phyloP scores from a whole-genome alignment of 2,888 invertebrate species.

The Colletes collaris region DNA sequence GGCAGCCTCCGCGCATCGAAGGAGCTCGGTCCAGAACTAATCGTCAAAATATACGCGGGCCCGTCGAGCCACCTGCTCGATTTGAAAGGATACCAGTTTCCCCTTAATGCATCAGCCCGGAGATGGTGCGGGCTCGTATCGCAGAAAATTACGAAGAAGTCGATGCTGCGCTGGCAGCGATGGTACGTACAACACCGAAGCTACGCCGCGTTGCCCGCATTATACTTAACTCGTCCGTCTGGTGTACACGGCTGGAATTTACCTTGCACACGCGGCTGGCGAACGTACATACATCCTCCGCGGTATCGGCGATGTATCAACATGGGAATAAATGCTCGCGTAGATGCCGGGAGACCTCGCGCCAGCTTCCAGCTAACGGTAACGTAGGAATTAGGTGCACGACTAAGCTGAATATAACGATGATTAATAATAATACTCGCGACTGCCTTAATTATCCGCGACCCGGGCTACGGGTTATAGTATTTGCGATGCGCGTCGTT shows the following conservation, averaged over 20 bases:
- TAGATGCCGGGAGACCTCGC: neutral
- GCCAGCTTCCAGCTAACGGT: constrained; percentile 48
- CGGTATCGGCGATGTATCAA: constrained; percentile 45
- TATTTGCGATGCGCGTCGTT: neutral
- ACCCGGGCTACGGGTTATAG: neutral
- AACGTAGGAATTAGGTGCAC: constrained; percentile 32
- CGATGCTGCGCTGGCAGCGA: constrained; percentile 45
- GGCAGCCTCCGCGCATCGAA: constrained; percentile 50
- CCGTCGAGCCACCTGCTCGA: constrained; percentile 67
- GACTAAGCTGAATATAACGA: constrained; percentile 33
- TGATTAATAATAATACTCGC: constrained; percentile 44
- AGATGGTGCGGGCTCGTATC: constrained; percentile 38
- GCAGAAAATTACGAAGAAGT: constrained; percentile 64
- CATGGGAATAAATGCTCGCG: constrained; percentile 42
- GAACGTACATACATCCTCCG: constrained; percentile 16
- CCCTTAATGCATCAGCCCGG: constrained; percentile 43
- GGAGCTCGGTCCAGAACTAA: constrained; percentile 73
- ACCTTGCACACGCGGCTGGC: constrained; percentile 14
- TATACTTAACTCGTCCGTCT: constrained; percentile 58
- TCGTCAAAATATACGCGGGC: constrained; percentile 73
- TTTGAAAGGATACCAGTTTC: constrained; percentile 67
- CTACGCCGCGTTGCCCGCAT: constrained; percentile 49
- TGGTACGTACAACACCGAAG: constrained; percentile 17
- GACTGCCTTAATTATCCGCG: constrained; percentile 9
- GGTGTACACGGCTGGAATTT: constrained; percentile 42